A percentile compares a stretch with the other conserved stretches of the same genome.
Conservation (phyloP, 2,888 invertebrate species). For the Drosophila anomalata region DNA sequence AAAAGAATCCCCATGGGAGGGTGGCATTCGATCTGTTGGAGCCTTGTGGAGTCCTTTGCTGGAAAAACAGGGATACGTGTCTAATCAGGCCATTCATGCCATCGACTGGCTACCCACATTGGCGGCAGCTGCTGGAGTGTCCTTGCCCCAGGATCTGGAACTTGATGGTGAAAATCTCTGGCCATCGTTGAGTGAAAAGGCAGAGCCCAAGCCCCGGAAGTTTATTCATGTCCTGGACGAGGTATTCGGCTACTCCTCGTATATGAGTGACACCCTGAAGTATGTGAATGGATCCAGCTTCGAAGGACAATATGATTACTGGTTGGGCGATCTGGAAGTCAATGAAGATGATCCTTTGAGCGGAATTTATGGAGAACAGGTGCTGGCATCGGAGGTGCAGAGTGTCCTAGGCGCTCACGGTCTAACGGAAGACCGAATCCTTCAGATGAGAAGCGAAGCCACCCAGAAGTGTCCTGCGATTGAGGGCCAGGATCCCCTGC, state of each 20-base stretch:
- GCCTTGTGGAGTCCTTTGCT: conserved; percentile 90
- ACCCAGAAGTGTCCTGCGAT: conserved; percentile 68
- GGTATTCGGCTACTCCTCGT: conserved; percentile 83
- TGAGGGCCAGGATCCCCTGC: conserved; percentile 39
- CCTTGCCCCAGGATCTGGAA: conserved; percentile 73
- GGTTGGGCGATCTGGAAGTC: conserved; percentile 75
- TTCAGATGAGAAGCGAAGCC: conserved; percentile 65
- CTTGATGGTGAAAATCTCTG: conserved; percentile 89
- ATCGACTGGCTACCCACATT: conserved; percentile 93
- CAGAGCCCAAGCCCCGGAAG: conserved; percentile 63
- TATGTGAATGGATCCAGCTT: conserved; percentile 80
- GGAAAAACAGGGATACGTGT: conserved; percentile 85
- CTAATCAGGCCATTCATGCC: conserved; percentile 89
- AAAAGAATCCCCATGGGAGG: conserved; percentile 94
- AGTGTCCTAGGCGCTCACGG: conserved; percentile 41
- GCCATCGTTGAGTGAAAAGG: conserved; percentile 86
- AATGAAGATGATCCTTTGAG: conserved; percentile 68
- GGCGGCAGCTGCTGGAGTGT: conserved; percentile 82
- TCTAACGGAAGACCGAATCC: conserved; percentile 59
- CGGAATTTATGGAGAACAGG: conserved; percentile 66
- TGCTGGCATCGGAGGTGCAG: conserved; percentile 76
- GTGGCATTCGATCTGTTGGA: conserved; percentile 91
- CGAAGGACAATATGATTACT: conserved; percentile 70
- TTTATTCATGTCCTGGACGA: conserved; percentile 89
- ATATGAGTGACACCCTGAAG: conserved; percentile 76